phyloP scores from a whole-genome alignment of 2,888 invertebrate species.

The Rhopalosiphum nymphaeae region DNA sequence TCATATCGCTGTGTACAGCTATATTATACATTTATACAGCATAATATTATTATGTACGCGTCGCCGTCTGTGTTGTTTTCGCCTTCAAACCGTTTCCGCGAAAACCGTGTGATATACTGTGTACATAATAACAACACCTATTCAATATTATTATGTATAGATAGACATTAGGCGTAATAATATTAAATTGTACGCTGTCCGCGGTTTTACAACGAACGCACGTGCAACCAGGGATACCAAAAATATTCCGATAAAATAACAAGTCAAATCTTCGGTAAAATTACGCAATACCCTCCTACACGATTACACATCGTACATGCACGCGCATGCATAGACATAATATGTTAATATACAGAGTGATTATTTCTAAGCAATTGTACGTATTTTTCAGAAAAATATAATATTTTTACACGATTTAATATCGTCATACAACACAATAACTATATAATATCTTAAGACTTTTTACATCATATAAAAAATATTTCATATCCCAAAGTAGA shows the following conservation, averaged over 20 bases:
- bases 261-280: not conserved
- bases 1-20: not conserved
- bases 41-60: not conserved
- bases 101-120: not conserved
- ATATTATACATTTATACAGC: too few species aligned
- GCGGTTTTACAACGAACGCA: not conserved
- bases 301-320: not conserved
- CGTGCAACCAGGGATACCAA: slow-evolving; percentile 9
- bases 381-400: not conserved
- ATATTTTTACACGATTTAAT: not conserved
- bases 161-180: not conserved
- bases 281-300: not conserved
- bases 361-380: not conserved
- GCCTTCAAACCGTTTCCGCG: not conserved
- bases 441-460: not conserved
- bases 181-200: not conserved
- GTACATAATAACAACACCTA: not conserved
- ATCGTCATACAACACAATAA: not conserved
- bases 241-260: not conserved
- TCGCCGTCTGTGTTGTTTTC: slow-evolving; percentile 4
- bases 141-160: not conserved
- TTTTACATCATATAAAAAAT: not conserved
- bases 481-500: not conserved
- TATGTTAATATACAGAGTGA: not conserved
- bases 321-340: not conserved